Evolutionary conservation across 2,113 vertebrate species (phyloP), one percentile per base, ranked within the genome.

Genomic region (Notechis scutatus): DNA sequence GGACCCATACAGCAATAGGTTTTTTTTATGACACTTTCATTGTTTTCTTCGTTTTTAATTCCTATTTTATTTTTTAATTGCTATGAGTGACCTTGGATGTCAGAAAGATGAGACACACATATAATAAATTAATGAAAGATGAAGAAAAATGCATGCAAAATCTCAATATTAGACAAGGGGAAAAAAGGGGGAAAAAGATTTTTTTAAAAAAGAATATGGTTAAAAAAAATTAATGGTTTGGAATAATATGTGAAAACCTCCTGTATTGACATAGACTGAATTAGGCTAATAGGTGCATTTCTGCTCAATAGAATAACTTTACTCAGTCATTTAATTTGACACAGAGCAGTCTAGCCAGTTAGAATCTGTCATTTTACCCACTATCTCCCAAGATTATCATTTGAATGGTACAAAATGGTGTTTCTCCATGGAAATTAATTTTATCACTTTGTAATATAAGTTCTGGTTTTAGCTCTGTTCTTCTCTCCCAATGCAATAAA

Each of bases 381-480:
- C 45, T 29, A 12, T 15, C 54, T 85, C 56, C 69, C 69, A 55
- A 93, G 88, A 93, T 93, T 93, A 69, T 95, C 61, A 90, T 39
- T 92, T 50, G 50, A 90, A 85, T 26, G 74, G 26, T 92, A 87
- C 1, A 92, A 92, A 91, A 94, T 54, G 64, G 21, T 45, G 59
- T 96, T 94, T 95, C 88, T 92, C 89, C 86, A 92, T 89, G 93
- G 94, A 96, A 96, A 97, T 97, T 95, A 96, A 95, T 97, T 97
- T 97, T 95, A 93, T 95, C 89, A 94, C 94, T 92, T 93, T 96
- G 94, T 92, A 92, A 21, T 94, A 86, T 95, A 95, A 95, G 95
- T 97, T 97, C 96, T 96, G 94, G 93, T 92, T 93, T 97, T 95
- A 93, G 93, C 93, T 90, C 89, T 87, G 26, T 15, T 96, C 93